Evolutionary conservation across 1,140 invertebrate species (phyloP), one percentile per base, ranked within the genome.

Genomic region (Zaprionus africanus): DNA sequence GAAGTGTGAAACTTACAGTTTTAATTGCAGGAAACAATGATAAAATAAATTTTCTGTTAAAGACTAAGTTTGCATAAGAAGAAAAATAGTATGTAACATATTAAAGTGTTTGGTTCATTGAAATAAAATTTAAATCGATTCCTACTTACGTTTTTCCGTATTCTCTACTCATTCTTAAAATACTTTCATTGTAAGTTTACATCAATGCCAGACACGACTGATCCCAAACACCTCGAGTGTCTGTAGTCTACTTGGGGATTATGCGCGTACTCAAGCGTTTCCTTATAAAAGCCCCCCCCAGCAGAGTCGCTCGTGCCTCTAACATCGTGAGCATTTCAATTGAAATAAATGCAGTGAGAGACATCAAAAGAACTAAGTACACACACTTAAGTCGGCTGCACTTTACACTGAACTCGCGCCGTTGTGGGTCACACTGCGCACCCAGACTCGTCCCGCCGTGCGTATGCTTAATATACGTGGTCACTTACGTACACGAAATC

Each of bases 261-360:
- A 56, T 58, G 43, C 41, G 26, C 13, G 38, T 34, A 31, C 54
- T 61, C 38, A 57, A 62, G 72, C 34, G 62, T 41, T 75, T 75
- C 66, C 72, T 63, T 51, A 70, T 58, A 57, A 69, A 49, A 66
- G 19, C 54, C 22, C 28, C 64, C 54, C 7, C 11, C 19, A 49
- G 53, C 41, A 49, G 31, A 60, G 46, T 62, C 19, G 69, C 66
- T 59, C 41, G 49, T 66, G 62, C 58, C 58, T 31, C 61, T 24
- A 71, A 76, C 53, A 72, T 58, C 62, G 53, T 67, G 67, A 59
- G 59, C 62, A 68, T 68, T 72, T 72, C 77, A 79, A 79, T 79
- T 79, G 74, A 77, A 79, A 67, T 77, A 72, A 79, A 79, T 79
- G 73, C 74, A 77, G 41, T 26, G 53, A 63, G 66, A 76, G 72